Evolutionary conservation across 2,113 vertebrate genomes (phyloP).

Genomic region (Erinaceus europaeus): DNA sequence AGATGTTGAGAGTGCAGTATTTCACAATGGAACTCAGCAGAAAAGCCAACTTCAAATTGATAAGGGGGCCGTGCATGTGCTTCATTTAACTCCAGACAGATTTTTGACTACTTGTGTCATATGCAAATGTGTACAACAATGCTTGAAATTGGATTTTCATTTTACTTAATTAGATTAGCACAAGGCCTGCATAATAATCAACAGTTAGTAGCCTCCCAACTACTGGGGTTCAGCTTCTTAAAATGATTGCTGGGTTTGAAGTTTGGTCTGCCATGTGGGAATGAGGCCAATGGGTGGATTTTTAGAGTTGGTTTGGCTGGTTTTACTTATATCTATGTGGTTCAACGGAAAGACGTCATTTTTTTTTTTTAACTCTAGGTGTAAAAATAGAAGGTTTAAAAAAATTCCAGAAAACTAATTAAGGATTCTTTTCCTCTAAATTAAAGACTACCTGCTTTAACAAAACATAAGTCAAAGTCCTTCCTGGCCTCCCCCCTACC

Average conservation of each 20-base stretch:
- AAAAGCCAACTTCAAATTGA: constrained; percentile 53
- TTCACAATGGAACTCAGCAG: constrained; percentile 29
- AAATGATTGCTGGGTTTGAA: constrained; percentile 36
- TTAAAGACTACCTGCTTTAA: constrained; percentile 34
- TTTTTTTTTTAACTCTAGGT: constrained; percentile 29
- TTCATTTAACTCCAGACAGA: constrained; percentile 72
- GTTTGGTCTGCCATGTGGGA: background rate
- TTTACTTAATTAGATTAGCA: constrained; percentile 78
- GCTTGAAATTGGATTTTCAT: constrained; percentile 80
- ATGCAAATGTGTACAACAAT: constrained; percentile 80
- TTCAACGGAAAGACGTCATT: constrained; percentile 5
- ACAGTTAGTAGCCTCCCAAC: constrained; percentile 30
- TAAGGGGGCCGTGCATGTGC: constrained; percentile 52
- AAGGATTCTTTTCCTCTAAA: background rate
- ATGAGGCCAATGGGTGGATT: background rate
- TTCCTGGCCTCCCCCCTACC: no score
- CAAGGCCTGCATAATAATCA: constrained; percentile 73
- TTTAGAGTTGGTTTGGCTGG: background rate
- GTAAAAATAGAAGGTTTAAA: constrained; percentile 41
- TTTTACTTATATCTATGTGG: constrained; percentile 31
- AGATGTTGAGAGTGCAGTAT: constrained; percentile 8
- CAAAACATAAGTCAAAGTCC: constrained; percentile 42
- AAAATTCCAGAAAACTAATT: constrained; percentile 43
- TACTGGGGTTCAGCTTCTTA: constrained; percentile 24
- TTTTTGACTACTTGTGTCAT: constrained; percentile 70